A percentile compares a stretch with the other conserved stretches of the same genome.
Evolutionary conservation across 2,113 vertebrate species (phyloP).

Genomic region (Varanus salvator): DNA sequence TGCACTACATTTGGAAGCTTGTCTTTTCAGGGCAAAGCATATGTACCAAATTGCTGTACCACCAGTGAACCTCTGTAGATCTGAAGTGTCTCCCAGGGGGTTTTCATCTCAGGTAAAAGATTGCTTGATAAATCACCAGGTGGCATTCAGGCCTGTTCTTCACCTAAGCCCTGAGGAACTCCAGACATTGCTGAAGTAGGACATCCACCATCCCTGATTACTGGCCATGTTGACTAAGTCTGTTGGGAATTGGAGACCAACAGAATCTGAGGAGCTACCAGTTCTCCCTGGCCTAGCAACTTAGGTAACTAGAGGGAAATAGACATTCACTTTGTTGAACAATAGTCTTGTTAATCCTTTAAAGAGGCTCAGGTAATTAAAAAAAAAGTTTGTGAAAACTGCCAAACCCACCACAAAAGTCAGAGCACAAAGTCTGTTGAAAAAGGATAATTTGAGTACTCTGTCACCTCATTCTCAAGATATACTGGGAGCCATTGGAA

Average conservation of each 20-base stretch:
- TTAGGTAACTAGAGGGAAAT: neutral
- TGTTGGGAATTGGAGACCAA: neutral
- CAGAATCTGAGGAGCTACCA: neutral
- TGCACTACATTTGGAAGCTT: neutral
- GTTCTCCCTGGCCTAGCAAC: neutral
- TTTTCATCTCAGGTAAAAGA: neutral
- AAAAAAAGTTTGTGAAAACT: neutral
- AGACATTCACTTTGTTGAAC: neutral
- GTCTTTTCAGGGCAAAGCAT: neutral
- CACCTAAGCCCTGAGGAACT: neutral
- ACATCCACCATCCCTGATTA: neutral
- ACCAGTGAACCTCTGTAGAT: too few relatives aligned
- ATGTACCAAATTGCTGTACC: neutral
- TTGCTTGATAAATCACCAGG: neutral
- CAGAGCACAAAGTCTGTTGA: neutral
- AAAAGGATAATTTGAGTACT: neutral
- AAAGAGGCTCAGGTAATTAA: neutral
- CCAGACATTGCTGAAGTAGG: too few relatives aligned
- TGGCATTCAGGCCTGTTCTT: neutral
- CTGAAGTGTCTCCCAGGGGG: neutral
- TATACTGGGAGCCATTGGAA: neutral
- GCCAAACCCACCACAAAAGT: neutral
- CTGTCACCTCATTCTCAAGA: neutral
- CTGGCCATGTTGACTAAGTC: neutral
- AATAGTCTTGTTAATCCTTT: neutral